Evolutionary conservation across 2,113 vertebrate species (phyloP).

Genomic region (Vulpes vulpes): DNA sequence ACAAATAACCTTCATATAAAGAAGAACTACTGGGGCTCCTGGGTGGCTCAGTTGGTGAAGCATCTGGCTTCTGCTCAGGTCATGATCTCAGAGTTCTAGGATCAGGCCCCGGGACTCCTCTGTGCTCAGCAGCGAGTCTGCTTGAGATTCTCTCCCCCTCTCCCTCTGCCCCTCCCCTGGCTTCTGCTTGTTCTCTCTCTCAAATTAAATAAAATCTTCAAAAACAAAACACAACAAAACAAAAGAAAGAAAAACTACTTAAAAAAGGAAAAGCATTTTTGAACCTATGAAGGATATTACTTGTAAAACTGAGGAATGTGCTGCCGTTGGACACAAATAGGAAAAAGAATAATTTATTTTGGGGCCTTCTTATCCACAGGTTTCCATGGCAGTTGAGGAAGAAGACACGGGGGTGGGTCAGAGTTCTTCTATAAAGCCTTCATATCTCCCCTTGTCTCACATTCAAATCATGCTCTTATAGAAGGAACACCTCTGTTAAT

Average conservation of each 20-base stretch:
- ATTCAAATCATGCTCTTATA: not conserved
- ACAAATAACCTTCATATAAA: not conserved
- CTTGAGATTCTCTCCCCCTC: no score
- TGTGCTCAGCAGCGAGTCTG: no score
- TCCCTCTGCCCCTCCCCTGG: no score
- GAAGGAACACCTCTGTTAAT: not conserved
- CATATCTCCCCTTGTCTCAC: not conserved
- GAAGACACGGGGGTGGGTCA: no score
- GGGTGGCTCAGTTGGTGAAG: no score
- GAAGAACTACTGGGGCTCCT: not conserved
- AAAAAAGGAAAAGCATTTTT: slow-evolving; percentile 43
- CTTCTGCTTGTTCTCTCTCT: no score
- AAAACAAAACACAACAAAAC: no score
- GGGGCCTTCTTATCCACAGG: not conserved
- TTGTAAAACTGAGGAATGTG: not conserved
- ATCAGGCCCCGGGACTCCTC: no score
- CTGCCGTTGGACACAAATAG: slow-evolving; percentile 23
- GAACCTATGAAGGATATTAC: not conserved
- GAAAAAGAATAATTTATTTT: not conserved
- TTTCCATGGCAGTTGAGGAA: not conserved
- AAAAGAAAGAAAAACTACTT: not conserved
- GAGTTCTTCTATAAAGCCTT: not conserved
- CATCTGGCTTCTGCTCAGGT: no score
- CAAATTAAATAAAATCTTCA: no score
- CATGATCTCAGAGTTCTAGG: no score